Base-by-base conservation (phyloP, 2,888 invertebrate genomes). In the Hirtodrosophila cameraria region DNA sequence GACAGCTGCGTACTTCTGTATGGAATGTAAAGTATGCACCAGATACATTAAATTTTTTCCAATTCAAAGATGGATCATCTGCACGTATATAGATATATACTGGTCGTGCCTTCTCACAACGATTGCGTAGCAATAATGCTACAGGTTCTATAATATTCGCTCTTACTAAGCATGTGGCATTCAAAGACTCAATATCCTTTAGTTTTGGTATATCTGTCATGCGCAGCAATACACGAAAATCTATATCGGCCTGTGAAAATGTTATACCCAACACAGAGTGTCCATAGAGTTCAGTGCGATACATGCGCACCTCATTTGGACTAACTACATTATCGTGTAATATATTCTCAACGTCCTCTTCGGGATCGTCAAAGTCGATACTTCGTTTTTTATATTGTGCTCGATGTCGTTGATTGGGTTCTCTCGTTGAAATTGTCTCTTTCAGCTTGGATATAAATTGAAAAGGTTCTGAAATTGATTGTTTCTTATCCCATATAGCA, bases 11-110 rank as follows among this genome's bases (percentile, higher is more conserved):
- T 3, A 72, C 53, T 49, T 73, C 73, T 0, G 73, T 72, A 1
- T 45, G 45, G 8, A 73, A 73, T 0, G 68, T 52, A 23, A 58
- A 73, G 12, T 11, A 53, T 1, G 72, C 72, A 2, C 72, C 73
- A 0, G 12, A 1, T 12, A 53, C 15, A 5, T 23, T 3, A 13
- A 42, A 69, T 0, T 0, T 7, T 12, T 48, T 11, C 61, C 54
- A 61, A 0, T 30, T 5, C 9, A 43, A 42, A 0, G 23, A 16
- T 1, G 23, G 23, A 11, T 72, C 61, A 0, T 49, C 31, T 1
- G 73, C 68, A 0, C 52, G 39, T 3, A 73, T 0, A 38, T 62
- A 73, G 27, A 73, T 72, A 16, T 36, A 72, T 5, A 72, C 73
- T 3, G 52, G 42, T 0, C 53, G 54, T 6, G 65, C 42, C 5